These are phyloP conservation scores for Rhagoletis pomonella DNA, from an alignment of 1,140 invertebrate species.

Conservation along the genomic window DNA sequence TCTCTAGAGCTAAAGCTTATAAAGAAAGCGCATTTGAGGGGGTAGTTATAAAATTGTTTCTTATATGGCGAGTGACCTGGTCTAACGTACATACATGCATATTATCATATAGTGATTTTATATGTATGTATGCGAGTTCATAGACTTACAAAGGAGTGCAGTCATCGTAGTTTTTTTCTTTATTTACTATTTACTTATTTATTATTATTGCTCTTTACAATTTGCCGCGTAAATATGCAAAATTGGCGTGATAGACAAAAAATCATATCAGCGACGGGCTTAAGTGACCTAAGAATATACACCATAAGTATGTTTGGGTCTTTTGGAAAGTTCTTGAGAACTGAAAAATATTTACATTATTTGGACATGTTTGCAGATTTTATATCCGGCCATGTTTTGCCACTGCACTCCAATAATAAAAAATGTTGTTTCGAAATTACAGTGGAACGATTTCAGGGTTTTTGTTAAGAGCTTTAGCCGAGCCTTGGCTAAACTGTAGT, in stretches of 20 bases:
- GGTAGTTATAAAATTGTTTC: too few species aligned
- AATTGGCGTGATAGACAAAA: neutral
- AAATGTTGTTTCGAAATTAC: too few species aligned
- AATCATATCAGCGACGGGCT: neutral
- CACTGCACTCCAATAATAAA: too few species aligned
- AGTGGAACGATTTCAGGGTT: too few species aligned
- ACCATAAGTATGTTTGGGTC: neutral
- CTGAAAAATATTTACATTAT: neutral
- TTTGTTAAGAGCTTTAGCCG: too few species aligned
- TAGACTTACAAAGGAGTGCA: neutral
- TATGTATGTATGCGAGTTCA: neutral
- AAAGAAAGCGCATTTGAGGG: too few species aligned
- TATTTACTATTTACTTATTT: neutral
- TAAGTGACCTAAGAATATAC: neutral
- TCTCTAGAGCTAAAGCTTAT: too few species aligned
- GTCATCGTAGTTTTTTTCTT: constrained; percentile 11
- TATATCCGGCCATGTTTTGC: too few species aligned
- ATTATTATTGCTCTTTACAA: neutral
- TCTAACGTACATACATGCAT: neutral
- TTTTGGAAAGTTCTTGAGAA: neutral
- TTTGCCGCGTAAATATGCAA: neutral
- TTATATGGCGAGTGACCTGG: too few species aligned
- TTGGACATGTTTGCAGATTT: too few species aligned
- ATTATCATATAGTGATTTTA: neutral
- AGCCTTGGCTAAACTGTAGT: too few species aligned